Percentiles rank a stretch among this genome's conserved stretches.
Conservation (phyloP, 2,888 invertebrate species). For the Philaethria dido region DNA sequence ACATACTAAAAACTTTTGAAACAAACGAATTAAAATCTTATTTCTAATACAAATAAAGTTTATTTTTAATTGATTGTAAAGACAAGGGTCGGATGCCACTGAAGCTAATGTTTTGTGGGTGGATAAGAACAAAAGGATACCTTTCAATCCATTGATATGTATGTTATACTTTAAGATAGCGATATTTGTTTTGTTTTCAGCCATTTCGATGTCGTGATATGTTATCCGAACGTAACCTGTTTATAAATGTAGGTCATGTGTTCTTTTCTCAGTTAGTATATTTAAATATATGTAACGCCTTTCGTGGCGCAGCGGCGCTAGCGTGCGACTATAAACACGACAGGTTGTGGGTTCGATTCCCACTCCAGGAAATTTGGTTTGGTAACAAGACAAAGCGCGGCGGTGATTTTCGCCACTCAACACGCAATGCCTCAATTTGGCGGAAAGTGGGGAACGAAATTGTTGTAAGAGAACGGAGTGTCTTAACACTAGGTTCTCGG, state of each 20-base stretch:
- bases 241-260: background rate
- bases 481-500: too few relatives aligned
- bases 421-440: too few relatives aligned
- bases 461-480: too few relatives aligned
- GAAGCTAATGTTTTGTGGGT: slow-evolving; percentile 34
- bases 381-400: too few relatives aligned
- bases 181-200: slow-evolving; percentile 38
- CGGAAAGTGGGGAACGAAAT: too few relatives aligned
- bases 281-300: too few relatives aligned
- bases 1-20: background rate
- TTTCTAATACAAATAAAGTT: background rate
- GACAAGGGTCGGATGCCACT: background rate
- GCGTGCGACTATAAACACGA: too few relatives aligned
- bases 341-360: too few relatives aligned
- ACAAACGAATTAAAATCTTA: slow-evolving; percentile 5
- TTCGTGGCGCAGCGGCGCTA: too few relatives aligned
- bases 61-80: background rate
- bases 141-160: slow-evolving; percentile 44
- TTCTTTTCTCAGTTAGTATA: background rate
- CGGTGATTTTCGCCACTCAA: too few relatives aligned
- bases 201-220: slow-evolving; percentile 11
- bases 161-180: slow-evolving; percentile 39
- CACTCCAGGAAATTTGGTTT: too few relatives aligned
- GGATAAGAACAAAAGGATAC: slow-evolving; percentile 43
- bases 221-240: background rate